A percentile compares a stretch with the other conserved stretches of the same genome.
Conservation (phyloP, 2,888 invertebrate genomes). For the Mystacides longicornis region DNA sequence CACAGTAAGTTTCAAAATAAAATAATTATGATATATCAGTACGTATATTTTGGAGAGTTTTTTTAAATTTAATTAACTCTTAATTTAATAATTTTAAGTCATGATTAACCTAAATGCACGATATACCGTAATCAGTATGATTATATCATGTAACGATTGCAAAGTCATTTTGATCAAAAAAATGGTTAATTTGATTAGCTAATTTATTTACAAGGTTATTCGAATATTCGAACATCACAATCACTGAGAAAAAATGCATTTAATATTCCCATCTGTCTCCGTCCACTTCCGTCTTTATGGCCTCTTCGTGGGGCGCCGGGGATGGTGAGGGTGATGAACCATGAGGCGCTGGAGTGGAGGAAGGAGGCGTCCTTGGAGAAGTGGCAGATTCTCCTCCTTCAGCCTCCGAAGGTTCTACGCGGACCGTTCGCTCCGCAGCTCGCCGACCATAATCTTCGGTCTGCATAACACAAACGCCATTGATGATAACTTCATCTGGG, state of each 20-base stretch:
- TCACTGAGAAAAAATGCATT: slow-evolving; percentile 18
- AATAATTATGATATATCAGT: slow-evolving; percentile 26
- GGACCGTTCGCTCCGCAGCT: slow-evolving; percentile 61
- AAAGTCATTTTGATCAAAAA: slow-evolving; percentile 24
- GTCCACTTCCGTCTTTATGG: slow-evolving; percentile 53
- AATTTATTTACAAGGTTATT: slow-evolving; percentile 20
- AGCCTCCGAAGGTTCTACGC: slow-evolving; percentile 65
- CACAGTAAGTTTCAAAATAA: slow-evolving; percentile 4
- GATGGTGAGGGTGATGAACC: slow-evolving; percentile 25
- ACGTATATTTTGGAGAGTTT: slow-evolving; percentile 26
- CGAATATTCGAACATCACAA: slow-evolving; percentile 8
- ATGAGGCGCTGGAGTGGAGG: slow-evolving; percentile 33
- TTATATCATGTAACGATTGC: slow-evolving; percentile 20
- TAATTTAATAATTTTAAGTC: neutral
- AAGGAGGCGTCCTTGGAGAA: slow-evolving; percentile 27
- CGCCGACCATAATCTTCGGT: slow-evolving; percentile 64
- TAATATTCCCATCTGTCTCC: slow-evolving; percentile 59
- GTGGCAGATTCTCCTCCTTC: slow-evolving; percentile 48
- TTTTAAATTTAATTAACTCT: slow-evolving; percentile 1
- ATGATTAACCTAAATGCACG: slow-evolving; percentile 7
- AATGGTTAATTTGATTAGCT: slow-evolving; percentile 25
- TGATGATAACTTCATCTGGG: slow-evolving; percentile 79
- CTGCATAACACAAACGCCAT: slow-evolving; percentile 89
- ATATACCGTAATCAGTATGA: slow-evolving; percentile 3
- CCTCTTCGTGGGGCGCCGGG: slow-evolving; percentile 39